phyloP scores from a whole-genome alignment of 1,140 invertebrate genomes.

The Apis florea region DNA sequence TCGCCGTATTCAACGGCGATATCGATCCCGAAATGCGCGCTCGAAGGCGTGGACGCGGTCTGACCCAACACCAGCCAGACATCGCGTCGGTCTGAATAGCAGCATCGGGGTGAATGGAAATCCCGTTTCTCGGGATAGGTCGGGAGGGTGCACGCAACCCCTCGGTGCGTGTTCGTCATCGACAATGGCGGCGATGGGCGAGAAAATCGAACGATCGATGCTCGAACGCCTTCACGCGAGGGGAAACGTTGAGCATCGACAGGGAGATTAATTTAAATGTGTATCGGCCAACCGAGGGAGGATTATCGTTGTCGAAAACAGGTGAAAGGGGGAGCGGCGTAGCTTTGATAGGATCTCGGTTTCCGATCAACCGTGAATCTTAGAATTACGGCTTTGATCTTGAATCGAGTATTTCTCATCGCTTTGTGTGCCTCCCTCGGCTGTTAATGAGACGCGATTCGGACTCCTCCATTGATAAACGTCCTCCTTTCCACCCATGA shows the following conservation, averaged over 20 bases:
- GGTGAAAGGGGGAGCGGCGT: not conserved
- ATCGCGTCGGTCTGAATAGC: conserved; percentile 31
- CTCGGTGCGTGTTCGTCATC: no score
- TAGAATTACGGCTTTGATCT: conserved; percentile 13
- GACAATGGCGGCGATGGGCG: conserved; percentile 18
- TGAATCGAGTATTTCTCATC: not conserved
- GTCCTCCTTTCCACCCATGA: no score
- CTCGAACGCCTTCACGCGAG: no score
- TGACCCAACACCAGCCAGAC: conserved; percentile 9
- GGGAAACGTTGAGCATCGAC: not conserved
- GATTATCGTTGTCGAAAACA: not conserved
- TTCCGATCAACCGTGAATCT: conserved; percentile 3
- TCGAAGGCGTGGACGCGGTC: not conserved
- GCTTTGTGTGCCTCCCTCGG: not conserved
- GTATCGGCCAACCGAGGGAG: not conserved
- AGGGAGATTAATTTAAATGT: conserved; percentile 29
- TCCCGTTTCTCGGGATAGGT: not conserved
- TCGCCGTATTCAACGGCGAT: conserved; percentile 6
- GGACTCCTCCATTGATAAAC: no score
- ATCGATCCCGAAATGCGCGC: conserved; percentile 32
- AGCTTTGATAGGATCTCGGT: not conserved
- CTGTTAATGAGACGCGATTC: not conserved
- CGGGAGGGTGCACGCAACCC: not conserved
- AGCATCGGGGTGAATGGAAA: conserved; percentile 34
- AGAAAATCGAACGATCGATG: conserved; percentile 39